These are phyloP conservation scores for Drosophila flavopinicola DNA, from an alignment of 2,888 invertebrate species.

Conservation along the genomic window DNA sequence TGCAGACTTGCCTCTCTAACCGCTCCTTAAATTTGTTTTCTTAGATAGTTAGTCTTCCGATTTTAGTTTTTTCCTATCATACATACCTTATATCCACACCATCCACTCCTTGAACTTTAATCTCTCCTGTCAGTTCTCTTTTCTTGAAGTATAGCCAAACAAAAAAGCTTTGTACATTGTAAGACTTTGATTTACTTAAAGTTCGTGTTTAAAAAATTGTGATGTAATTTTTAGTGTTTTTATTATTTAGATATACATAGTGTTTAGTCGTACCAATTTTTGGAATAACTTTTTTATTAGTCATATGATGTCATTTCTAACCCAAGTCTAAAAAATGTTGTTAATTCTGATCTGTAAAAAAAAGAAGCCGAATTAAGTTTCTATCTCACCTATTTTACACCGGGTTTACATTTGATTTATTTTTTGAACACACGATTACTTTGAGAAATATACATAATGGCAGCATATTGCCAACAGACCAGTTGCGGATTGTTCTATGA, in stretches of 20 bases:
- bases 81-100: too few species aligned
- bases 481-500: background rate
- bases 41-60: background rate
- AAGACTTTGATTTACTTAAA: background rate
- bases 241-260: slow-evolving; percentile 12
- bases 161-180: slow-evolving; percentile 1
- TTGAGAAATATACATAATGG: slow-evolving; percentile 2
- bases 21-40: background rate
- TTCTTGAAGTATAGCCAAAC: background rate
- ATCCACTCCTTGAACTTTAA: background rate
- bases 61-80: background rate
- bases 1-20: background rate
- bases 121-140: background rate
- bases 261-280: background rate
- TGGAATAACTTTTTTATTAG: background rate
- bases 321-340: background rate
- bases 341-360: background rate
- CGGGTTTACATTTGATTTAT: background rate
- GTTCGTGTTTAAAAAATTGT: slow-evolving; percentile 28
- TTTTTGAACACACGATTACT: background rate
- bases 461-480: slow-evolving; percentile 2
- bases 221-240: slow-evolving; percentile 30
- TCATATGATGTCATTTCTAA: background rate
- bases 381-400: too few species aligned
- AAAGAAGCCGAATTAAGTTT: background rate